These are phyloP conservation scores for Saccostrea glomerata DNA, from an alignment of 1,140 invertebrate genomes.

Conservation along the genomic window DNA sequence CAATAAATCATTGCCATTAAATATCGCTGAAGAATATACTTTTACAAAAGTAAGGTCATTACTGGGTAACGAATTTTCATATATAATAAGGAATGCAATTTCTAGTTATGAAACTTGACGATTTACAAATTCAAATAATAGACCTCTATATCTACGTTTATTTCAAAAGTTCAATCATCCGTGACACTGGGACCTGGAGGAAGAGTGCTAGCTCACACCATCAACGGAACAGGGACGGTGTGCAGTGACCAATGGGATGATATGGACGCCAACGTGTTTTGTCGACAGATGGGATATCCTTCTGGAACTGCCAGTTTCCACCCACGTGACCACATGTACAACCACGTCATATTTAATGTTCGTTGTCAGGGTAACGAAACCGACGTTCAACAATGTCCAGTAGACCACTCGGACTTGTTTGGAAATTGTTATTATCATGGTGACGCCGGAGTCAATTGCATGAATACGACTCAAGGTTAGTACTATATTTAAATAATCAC, in stretches of 20 bases:
- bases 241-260: neutral
- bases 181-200: neutral
- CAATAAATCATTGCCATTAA: neutral
- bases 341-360: neutral
- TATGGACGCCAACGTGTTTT: neutral
- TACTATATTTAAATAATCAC: neutral
- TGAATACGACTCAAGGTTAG: neutral
- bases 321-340: neutral
- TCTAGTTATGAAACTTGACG: neutral
- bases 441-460: neutral
- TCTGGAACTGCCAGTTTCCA: neutral
- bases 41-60: neutral
- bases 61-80: neutral
- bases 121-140: no score
- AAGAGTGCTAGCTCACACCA: neutral
- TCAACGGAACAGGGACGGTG: neutral
- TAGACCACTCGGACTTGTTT: neutral
- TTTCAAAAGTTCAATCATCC: neutral
- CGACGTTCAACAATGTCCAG: neutral
- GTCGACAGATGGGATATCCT: constrained; percentile 22
- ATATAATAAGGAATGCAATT: neutral
- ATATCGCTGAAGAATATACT: neutral
- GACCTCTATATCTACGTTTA: neutral
- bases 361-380: neutral
- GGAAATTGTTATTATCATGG: neutral